Evolutionary conservation across 2,797 vertebrate species (phyloP), one percentile per base, ranked within the genome.

Genomic region (Enteromius thamalakanensis): DNA sequence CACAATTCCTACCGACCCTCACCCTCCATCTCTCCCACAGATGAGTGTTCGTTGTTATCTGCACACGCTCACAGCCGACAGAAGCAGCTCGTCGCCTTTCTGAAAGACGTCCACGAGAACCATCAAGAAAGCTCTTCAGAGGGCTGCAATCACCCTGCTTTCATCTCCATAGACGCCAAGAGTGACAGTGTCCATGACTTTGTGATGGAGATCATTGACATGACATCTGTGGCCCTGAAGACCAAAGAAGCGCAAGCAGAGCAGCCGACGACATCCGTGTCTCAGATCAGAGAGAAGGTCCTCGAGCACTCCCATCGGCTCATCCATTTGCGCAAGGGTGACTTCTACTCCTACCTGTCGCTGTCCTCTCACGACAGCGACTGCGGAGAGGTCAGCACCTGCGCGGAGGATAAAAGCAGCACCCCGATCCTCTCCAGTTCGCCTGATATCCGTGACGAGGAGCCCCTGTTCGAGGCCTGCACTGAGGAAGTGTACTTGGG

Each of bases 341-440:
- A 99, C 92, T 99, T 99, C 90, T 99, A 99, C 93, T 96, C 97
- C 81, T 99, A 99, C 84, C 92, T 99, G 89, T 98, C 98, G 9
- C 96, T 99, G 83, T 99, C 97, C 78, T 99, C 98, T 79, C 98
- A 99, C 84, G 98, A 99, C 92, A 99, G 98, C 85, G 98, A 99
- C 92, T 99, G 98, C 83, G 98, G 98, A 19, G 98, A 99, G 87
- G 96, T 99, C 87, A 96, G 91, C 82, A 96, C 88, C 89, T 96
- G 94, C 78, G 17, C 91, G 21, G 96, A 98, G 68, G 96, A 97
- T 85, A 95, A 95, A 87, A 96, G 95, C 88, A 93, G 86, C 86
- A 92, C 94, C 19, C 77, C 83, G 0, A 86, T 91, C 0, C 83
- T 87, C 17, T 89, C 91, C 0, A 88, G 81, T 47, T 96, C 95